Conservation (phyloP, 2,113 vertebrate genomes). For the Pelodiscus sinensis region DNA sequence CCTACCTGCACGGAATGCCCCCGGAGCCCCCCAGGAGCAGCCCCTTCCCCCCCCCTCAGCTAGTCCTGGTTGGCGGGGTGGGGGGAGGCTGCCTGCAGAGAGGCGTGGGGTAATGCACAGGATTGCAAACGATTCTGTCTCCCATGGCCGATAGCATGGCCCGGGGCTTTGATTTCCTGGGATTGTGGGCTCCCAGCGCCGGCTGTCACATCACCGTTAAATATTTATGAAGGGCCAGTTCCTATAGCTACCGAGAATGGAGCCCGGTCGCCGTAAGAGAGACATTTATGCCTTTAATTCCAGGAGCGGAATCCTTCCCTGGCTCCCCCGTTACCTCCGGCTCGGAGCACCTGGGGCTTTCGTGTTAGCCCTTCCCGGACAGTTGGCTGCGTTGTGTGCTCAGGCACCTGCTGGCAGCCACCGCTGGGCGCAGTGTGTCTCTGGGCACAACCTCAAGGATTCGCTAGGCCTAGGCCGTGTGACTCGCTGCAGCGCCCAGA, state of each 20-base stretch:
- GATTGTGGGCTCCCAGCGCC: not conserved
- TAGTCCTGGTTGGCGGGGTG: too few relatives aligned
- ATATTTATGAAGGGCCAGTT: constrained; percentile 23
- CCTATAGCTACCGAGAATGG: not conserved
- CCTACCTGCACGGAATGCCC: rapidly evolving
- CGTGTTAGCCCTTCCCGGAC: not conserved
- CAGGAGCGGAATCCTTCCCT: not conserved
- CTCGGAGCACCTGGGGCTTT: not conserved
- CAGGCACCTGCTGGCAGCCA: not conserved
- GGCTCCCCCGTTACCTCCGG: not conserved
- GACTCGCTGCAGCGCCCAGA: not conserved
- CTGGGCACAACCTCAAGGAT: not conserved
- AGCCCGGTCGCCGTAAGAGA: not conserved
- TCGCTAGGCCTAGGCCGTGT: not conserved
- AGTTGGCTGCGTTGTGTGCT: not conserved
- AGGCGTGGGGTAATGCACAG: not conserved
- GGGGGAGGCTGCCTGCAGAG: not conserved
- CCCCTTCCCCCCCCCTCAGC: not conserved
- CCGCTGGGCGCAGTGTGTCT: not conserved
- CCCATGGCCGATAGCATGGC: not conserved
- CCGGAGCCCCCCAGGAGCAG: rapidly evolving
- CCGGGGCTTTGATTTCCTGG: constrained; percentile 4
- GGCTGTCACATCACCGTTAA: constrained; percentile 6
- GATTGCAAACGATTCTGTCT: not conserved
- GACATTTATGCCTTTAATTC: too few relatives aligned